phyloP scores from a whole-genome alignment of 2,797 vertebrate genomes.

The Erpetoichthys calabaricus region DNA sequence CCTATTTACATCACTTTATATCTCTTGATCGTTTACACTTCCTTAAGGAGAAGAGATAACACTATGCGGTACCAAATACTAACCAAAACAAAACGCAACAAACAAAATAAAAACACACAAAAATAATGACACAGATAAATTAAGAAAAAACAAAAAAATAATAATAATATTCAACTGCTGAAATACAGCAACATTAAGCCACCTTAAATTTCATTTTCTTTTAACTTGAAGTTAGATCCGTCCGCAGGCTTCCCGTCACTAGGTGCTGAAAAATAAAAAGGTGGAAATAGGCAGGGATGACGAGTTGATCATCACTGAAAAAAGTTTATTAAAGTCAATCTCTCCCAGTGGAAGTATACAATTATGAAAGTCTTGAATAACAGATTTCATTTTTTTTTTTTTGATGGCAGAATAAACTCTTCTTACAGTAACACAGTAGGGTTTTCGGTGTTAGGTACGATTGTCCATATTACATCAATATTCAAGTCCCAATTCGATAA shows the following conservation, averaged over 20 bases:
- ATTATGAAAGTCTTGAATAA: conserved; percentile 13
- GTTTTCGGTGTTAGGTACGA: conserved; percentile 28
- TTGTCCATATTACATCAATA: conserved; percentile 23
- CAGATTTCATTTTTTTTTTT: conserved; percentile 5
- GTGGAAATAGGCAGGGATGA: conserved; percentile 13
- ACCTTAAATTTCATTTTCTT: conserved; percentile 27
- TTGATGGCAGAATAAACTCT: conserved; percentile 28
- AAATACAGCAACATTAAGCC: conserved; percentile 38
- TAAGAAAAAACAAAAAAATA: conserved; percentile 14
- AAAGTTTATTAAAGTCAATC: conserved; percentile 27
- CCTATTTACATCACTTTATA: conserved; percentile 52
- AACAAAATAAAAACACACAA: conserved; percentile 23
- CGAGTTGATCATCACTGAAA: conserved; percentile 21
- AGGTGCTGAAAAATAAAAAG: conserved; percentile 12
- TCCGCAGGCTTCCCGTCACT: conserved; percentile 14
- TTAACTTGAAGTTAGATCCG: conserved; percentile 16
- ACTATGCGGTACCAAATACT: conserved; percentile 41
- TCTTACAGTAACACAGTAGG: conserved; percentile 23
- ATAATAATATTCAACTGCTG: conserved; percentile 40
- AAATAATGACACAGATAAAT: conserved; percentile 46
- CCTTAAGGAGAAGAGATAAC: conserved; percentile 36
- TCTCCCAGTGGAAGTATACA: conserved; percentile 29
- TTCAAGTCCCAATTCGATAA: conserved; percentile 17
- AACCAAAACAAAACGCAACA: conserved; percentile 20
- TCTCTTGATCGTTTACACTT: conserved; percentile 31